Evolutionary conservation across 2,797 vertebrate genomes (phyloP).

Genomic region (Sebastes kiyomatsui): DNA sequence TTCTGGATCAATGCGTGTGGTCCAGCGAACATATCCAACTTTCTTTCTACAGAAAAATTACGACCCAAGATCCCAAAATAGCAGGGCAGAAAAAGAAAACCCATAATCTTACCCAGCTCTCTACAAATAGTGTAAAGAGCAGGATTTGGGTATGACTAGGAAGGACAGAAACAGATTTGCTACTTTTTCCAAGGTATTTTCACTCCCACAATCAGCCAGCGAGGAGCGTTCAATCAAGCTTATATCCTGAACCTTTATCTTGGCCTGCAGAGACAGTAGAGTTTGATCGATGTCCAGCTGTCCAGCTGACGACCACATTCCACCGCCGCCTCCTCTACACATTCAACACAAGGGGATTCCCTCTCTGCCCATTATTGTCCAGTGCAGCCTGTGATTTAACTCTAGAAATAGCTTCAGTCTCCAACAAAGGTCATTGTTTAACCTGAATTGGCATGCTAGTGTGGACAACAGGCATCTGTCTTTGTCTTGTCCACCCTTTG

Average conservation of each 20-base stretch:
- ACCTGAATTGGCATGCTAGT: conserved; percentile 44
- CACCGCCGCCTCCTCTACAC: conserved; percentile 50
- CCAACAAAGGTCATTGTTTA: conserved; percentile 70
- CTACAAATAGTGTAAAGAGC: neutral
- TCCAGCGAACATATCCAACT: neutral
- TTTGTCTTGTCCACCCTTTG: conserved; percentile 51
- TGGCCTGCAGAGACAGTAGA: conserved; percentile 21
- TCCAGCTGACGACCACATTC: conserved; percentile 43
- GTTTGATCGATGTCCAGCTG: conserved; percentile 55
- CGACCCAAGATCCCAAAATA: too few relatives aligned
- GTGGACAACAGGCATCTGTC: conserved; percentile 59
- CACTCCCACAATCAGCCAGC: conserved; percentile 9
- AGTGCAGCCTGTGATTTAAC: conserved; percentile 42
- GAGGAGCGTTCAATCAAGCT: conserved; percentile 33
- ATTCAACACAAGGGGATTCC: conserved; percentile 63
- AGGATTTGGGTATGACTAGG: too few relatives aligned
- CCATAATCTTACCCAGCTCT: neutral
- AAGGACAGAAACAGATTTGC: neutral
- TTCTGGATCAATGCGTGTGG: neutral
- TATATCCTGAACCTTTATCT: conserved; percentile 56
- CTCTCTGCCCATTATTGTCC: conserved; percentile 51
- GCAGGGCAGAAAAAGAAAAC: too few relatives aligned
- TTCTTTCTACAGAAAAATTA: neutral
- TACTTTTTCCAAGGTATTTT: conserved; percentile 9
- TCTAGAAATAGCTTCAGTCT: conserved; percentile 41